phyloP scores from a whole-genome alignment of 2,113 vertebrate species.

The Ondatra zibethicus region DNA sequence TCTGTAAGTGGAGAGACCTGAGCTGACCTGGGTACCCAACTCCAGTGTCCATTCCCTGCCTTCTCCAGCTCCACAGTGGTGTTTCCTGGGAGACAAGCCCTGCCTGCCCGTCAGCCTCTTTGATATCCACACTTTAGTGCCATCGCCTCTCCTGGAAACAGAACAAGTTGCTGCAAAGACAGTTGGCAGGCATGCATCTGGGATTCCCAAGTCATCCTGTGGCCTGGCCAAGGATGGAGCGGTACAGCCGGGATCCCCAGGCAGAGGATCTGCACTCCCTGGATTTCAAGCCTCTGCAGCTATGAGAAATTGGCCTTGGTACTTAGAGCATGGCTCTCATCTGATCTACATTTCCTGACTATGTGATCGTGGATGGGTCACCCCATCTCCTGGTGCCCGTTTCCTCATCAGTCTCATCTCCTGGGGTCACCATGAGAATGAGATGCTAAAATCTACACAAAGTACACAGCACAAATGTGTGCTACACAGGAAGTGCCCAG shows the following conservation, averaged over 20 bases:
- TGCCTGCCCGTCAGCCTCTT: fast-evolving
- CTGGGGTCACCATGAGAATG: neutral
- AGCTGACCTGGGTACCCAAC: neutral
- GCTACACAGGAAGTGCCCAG: neutral
- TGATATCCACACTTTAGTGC: neutral
- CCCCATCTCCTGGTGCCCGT: neutral
- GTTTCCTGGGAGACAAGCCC: neutral
- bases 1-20: neutral
- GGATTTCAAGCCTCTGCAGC: neutral
- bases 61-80: neutral
- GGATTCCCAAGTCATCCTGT: neutral
- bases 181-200: neutral
- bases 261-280: neutral
- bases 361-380: neutral
- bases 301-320: neutral
- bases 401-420: neutral
- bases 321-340: neutral
- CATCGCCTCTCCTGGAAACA: neutral
- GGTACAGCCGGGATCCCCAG: neutral
- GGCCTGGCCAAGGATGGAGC: neutral
- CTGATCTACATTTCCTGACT: neutral
- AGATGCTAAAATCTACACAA: neutral
- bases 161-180: neutral
- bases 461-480: fast-evolving
- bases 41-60: too few species aligned